phyloP scores from a whole-genome alignment of 2,113 vertebrate genomes.

The Tichodroma muraria region DNA sequence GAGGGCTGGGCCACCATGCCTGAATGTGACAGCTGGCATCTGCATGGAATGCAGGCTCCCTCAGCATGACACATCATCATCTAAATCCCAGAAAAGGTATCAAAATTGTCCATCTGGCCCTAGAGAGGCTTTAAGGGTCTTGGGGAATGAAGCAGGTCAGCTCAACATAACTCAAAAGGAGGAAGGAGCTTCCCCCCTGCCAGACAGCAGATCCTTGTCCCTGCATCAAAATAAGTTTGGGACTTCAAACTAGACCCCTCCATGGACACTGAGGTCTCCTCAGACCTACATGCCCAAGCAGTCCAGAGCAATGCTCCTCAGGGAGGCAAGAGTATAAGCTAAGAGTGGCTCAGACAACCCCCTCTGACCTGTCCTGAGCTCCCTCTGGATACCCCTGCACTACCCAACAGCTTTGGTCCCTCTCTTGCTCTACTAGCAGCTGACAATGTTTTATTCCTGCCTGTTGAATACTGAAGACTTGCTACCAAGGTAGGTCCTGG shows the following conservation, averaged over 20 bases:
- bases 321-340: background rate
- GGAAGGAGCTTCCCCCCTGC: background rate
- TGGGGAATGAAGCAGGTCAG: background rate
- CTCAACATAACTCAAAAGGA: background rate
- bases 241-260: background rate
- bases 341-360: background rate
- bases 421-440: background rate
- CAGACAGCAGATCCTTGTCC: background rate
- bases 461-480: background rate
- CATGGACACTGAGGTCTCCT: background rate
- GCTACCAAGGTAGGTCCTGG: background rate
- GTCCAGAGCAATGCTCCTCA: background rate
- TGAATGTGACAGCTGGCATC: background rate
- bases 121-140: background rate
- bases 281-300: background rate
- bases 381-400: background rate
- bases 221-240: background rate
- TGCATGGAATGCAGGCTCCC: background rate
- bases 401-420: background rate
- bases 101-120: background rate
- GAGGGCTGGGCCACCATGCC: background rate
- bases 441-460: background rate
- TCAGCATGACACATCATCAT: background rate
- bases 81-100: background rate
- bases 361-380: background rate